Evolutionary conservation across 2,113 vertebrate species (phyloP), one percentile per base, ranked within the genome.

Genomic region (Lanius collurio): DNA sequence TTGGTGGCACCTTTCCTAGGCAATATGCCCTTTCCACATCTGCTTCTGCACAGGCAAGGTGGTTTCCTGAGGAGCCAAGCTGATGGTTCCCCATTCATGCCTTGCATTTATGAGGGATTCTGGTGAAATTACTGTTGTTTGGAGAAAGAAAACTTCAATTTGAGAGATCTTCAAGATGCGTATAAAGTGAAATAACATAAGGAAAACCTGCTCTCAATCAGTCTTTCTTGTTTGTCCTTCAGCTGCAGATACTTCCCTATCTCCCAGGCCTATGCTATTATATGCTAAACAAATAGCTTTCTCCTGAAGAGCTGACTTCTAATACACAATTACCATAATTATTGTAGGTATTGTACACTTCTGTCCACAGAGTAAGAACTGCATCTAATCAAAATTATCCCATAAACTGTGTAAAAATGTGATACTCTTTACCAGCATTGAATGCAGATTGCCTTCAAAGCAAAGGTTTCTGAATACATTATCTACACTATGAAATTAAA

Each of bases 401-500:
- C 42, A 53, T 68, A 80, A 85, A 56, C 37, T 70, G n/a, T 74
- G 57, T 79, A 57, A 94, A 87, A 68, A 75, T 39, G 60, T 82
- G 69, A 74, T 85, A 69, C 42, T 79, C 59, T 79, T 53, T 83
- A 64, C 16, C 39, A 88, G 26, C 42, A 75, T 6, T 55, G 57
- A 90, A 92, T 70, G 50, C 59, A 77, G 55, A 90, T 42, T 93
- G 22, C 52, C 83, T 90, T 73, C 62, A 90, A 86, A 79, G 28
- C 62, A 70, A 94, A 84, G 31, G 41, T 73, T 95, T 94, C 53
- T 86, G 88, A 89, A 94, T 78, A 65, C 15, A 76, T 91, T 83
- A 90, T 52, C 67, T 83, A 57, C 71, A 77, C 35, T 83, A 65
- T 44, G 15, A 83, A 78, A 91, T 91, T 77, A 94, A 96, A 97